These are phyloP conservation scores for Aromia moschata DNA, from an alignment of 2,888 invertebrate species.

Conservation along the genomic window DNA sequence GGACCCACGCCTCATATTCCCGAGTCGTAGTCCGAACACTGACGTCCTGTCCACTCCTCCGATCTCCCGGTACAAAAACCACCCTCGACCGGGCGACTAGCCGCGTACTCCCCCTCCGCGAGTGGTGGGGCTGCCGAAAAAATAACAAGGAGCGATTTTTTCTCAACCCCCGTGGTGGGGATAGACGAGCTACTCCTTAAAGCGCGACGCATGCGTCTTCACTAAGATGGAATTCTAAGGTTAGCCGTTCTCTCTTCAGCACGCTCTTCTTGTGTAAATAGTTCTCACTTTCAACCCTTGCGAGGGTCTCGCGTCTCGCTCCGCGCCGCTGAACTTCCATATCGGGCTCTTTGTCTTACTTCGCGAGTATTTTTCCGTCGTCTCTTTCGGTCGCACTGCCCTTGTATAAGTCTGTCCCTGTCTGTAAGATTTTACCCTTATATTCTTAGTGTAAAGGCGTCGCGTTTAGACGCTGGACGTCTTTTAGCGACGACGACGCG, in stretches of 20 bases:
- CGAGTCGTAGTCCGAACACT: conserved; percentile 27
- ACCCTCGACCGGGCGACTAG: conserved; percentile 40
- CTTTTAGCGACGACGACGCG: conserved; percentile 63
- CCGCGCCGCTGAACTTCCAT: conserved; percentile 55
- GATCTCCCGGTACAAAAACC: conserved; percentile 36
- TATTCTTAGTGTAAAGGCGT: conserved; percentile 64
- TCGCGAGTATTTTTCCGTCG: conserved; percentile 54
- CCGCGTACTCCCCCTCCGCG: conserved; percentile 42
- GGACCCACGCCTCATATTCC: conserved; percentile 25
- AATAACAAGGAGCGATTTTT: conserved; percentile 60
- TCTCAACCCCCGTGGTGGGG: conserved; percentile 56
- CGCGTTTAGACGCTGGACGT: conserved; percentile 63
- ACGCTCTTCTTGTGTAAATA: conserved; percentile 57
- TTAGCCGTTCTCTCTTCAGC: conserved; percentile 53
- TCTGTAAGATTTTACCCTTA: conserved; percentile 56
- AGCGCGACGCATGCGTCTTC: conserved; percentile 58
- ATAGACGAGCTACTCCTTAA: conserved; percentile 59
- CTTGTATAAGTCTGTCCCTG: conserved; percentile 55
- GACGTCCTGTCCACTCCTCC: conserved; percentile 37
- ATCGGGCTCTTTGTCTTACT: conserved; percentile 57
- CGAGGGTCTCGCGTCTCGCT: conserved; percentile 52
- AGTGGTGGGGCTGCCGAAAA: conserved; percentile 57
- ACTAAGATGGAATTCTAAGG: conserved; percentile 63
- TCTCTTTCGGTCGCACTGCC: conserved; percentile 53
- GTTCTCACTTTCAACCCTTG: conserved; percentile 58